These are phyloP conservation scores for Cnemophilus loriae DNA, from an alignment of 2,113 vertebrate species.

Conservation along the genomic window DNA sequence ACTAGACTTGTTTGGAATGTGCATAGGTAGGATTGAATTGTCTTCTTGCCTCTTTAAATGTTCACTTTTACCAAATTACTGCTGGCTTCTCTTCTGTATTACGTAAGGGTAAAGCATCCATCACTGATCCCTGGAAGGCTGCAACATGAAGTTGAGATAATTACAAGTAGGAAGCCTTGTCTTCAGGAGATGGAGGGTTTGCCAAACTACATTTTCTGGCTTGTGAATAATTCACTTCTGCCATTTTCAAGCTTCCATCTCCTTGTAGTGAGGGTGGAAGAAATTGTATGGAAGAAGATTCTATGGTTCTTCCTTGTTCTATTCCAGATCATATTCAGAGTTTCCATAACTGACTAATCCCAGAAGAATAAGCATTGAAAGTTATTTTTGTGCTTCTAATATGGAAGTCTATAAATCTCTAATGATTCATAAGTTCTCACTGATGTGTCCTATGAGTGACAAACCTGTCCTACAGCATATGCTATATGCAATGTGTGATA, in stretches of 20 bases:
- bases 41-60: neutral
- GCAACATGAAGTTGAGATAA: neutral
- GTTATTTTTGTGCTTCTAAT: neutral
- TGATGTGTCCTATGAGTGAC: neutral
- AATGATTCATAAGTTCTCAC: neutral
- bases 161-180: neutral
- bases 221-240: neutral
- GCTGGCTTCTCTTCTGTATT: neutral
- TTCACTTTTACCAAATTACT: neutral
- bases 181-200: neutral
- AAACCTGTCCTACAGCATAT: neutral
- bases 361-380: neutral
- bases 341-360: neutral
- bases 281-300: neutral
- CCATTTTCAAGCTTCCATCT: neutral
- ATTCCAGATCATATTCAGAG: neutral
- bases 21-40: neutral
- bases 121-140: neutral
- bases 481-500: neutral
- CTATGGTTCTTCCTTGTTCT: neutral
- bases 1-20: neutral
- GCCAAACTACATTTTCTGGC: neutral
- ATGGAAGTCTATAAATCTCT: neutral
- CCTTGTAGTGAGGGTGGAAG: neutral
- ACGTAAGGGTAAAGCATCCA: neutral